These are phyloP conservation scores for Oriolus oriolus DNA, from an alignment of 2,113 vertebrate species.

Conservation along the genomic window DNA sequence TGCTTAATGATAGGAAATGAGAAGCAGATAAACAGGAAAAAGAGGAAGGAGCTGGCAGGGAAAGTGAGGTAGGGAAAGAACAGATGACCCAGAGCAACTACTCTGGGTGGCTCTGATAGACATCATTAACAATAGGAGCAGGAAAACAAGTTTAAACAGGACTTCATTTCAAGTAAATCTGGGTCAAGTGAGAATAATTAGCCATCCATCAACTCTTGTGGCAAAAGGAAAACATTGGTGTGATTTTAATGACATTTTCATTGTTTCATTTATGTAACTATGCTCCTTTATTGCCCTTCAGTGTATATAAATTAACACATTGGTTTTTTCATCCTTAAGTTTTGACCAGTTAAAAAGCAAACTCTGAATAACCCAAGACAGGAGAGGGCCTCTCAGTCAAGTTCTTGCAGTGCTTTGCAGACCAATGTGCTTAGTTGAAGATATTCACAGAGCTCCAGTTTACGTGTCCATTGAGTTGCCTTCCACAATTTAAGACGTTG, in stretches of 20 bases:
- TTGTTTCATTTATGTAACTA: neutral
- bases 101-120: neutral
- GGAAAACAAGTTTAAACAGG: neutral
- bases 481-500: neutral
- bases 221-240: neutral
- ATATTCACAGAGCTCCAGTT: neutral
- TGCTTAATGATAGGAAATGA: neutral
- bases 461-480: neutral
- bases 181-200: neutral
- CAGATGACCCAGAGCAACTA: neutral
- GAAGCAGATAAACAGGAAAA: constrained; percentile 27
- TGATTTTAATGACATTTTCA: neutral
- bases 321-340: neutral
- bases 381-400: neutral
- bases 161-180: neutral
- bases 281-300: neutral
- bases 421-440: neutral
- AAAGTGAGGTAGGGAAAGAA: neutral
- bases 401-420: neutral
- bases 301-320: neutral
- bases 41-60: neutral
- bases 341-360: neutral
- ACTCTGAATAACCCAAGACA: rapidly evolving
- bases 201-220: rapidly evolving
- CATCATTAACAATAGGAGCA: neutral